Evolutionary conservation across 1,140 invertebrate species (phyloP).

Genomic region (Globodera ellingtonae): DNA sequence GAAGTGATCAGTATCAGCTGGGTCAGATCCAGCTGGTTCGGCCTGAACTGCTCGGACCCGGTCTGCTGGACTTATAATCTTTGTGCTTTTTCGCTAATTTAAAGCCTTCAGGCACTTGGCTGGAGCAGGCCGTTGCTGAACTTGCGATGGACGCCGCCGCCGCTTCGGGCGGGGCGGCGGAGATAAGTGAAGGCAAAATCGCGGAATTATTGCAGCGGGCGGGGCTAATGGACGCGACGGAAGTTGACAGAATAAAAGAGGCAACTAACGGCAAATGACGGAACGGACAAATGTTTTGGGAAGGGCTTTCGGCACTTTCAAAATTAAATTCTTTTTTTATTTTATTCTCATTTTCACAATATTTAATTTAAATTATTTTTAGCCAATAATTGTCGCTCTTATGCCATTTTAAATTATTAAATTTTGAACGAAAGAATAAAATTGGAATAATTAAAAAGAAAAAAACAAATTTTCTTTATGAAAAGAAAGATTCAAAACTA

Average conservation of each 20-base stretch:
- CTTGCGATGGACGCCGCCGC: constrained; percentile 24
- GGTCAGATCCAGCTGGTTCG: no score
- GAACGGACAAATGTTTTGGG: background rate
- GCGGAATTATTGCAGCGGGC: background rate
- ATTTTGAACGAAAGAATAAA: background rate
- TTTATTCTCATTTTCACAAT: background rate
- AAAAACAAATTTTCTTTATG: no score
- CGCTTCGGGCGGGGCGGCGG: constrained; percentile 5
- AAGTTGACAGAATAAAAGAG: constrained; percentile 9
- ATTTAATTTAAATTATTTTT: background rate
- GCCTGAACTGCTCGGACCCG: no score
- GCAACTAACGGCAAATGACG: background rate
- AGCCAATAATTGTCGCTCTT: background rate
- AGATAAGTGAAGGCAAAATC: constrained; percentile 2
- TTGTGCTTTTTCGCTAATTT: no score
- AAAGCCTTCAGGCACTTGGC: constrained; percentile 25
- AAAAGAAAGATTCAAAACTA: no score
- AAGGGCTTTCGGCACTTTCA: background rate
- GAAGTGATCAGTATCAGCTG: no score
- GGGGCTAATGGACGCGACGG: background rate
- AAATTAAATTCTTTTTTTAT: background rate
- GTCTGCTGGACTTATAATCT: no score
- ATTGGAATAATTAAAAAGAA: no score
- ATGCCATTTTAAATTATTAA: background rate
- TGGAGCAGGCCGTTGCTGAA: constrained; percentile 30